Evolutionary conservation across 2,888 invertebrate species (phyloP).

Genomic region (Caenorhabditis sp.): DNA sequence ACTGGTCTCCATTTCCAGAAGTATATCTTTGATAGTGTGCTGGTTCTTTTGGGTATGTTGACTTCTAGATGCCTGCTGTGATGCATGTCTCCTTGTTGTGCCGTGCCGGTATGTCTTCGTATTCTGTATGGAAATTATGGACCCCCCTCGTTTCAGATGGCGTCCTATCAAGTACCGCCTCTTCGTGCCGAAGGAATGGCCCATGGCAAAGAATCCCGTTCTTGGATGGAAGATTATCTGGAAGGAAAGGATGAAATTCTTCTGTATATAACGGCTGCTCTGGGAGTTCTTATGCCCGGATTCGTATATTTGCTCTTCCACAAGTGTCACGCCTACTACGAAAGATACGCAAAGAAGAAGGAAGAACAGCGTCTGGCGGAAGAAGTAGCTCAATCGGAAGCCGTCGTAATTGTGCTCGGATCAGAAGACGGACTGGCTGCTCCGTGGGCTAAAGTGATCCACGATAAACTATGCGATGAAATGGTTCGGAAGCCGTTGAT

Average conservation of each 20-base stretch:
- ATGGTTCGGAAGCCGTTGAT: constrained; percentile 52
- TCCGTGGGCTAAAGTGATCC: constrained; percentile 39
- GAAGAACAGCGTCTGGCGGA: constrained; percentile 64
- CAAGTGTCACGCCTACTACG: constrained; percentile 68
- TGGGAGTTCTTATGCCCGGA: constrained; percentile 75
- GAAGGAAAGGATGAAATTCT: constrained; percentile 72
- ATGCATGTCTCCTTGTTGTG: constrained; percentile 41
- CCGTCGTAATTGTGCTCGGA: constrained; percentile 51
- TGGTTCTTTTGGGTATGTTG: too few relatives aligned
- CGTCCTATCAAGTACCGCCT: constrained; percentile 51
- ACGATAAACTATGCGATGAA: constrained; percentile 56
- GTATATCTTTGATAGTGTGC: too few relatives aligned
- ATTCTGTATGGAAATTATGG: too few relatives aligned
- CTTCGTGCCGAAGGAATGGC: constrained; percentile 42
- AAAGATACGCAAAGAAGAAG: constrained; percentile 68
- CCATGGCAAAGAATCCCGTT: constrained; percentile 20
- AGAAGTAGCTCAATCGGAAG: constrained; percentile 65
- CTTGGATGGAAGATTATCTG: constrained; percentile 60
- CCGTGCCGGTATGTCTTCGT: constrained; percentile 21
- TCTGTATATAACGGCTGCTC: constrained; percentile 73
- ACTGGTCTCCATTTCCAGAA: constrained; percentile 4
- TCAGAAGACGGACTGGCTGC: constrained; percentile 54
- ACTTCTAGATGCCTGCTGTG: constrained; percentile 35
- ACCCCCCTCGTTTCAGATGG: constrained; percentile 46
- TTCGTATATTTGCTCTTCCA: constrained; percentile 73